These are phyloP conservation scores for Aspidoscelis tigris DNA, from an alignment of 2,113 vertebrate species.

Conservation along the genomic window DNA sequence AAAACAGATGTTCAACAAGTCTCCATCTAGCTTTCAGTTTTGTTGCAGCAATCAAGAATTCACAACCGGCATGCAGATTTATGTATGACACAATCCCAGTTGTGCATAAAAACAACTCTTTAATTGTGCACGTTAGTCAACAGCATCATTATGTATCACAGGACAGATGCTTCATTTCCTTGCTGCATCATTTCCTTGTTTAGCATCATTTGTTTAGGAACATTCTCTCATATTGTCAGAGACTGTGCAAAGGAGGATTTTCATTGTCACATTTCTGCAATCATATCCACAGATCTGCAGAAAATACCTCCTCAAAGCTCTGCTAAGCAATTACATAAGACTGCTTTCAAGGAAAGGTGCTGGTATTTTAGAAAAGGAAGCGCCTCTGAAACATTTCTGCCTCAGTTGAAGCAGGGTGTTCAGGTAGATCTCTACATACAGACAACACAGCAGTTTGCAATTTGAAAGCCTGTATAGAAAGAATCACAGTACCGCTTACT, in stretches of 20 bases:
- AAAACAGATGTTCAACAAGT: conserved; percentile 56
- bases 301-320: conserved; percentile 5
- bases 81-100: conserved; percentile 47
- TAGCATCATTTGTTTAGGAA: conserved; percentile 24
- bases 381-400: background rate
- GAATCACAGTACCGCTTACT: background rate
- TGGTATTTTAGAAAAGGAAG: background rate
- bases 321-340: background rate
- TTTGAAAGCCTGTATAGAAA: too few species aligned
- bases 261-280: conserved; percentile 36
- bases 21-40: conserved; percentile 43
- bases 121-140: conserved; percentile 43
- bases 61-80: conserved; percentile 40
- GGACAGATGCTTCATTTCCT: conserved; percentile 40
- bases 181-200: conserved; percentile 41
- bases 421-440: conserved; percentile 28
- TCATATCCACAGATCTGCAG: conserved; percentile 8
- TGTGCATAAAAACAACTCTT: conserved; percentile 42
- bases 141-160: conserved; percentile 38
- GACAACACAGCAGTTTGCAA: background rate
- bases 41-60: conserved; percentile 48
- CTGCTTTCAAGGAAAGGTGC: conserved; percentile 6
- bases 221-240: conserved; percentile 31
- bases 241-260: conserved; percentile 36
- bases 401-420: background rate